phyloP scores from a whole-genome alignment of 2,797 vertebrate species.

The Cossypha caffra region DNA sequence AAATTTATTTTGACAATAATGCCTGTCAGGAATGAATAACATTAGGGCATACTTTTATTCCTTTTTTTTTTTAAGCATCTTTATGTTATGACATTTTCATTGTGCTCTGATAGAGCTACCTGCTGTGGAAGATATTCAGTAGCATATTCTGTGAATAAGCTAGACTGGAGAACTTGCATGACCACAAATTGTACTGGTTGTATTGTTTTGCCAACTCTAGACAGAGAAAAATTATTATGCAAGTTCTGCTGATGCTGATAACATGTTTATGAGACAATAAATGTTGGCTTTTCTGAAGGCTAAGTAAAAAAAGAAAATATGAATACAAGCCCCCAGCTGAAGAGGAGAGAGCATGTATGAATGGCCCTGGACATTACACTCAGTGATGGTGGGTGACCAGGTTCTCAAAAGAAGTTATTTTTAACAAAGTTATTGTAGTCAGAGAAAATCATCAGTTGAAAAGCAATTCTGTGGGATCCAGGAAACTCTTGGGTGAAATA shows the following conservation, averaged over 20 bases:
- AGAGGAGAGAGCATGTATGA: not conserved
- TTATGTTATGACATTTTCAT: not conserved
- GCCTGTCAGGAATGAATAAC: not conserved
- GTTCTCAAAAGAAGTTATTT: not conserved
- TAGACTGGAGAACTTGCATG: not conserved
- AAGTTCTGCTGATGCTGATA: not conserved
- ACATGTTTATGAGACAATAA: not conserved
- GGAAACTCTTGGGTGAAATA: not conserved
- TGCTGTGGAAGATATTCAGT: not conserved
- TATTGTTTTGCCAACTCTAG: not conserved
- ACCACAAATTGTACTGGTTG: not conserved
- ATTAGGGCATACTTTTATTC: not conserved
- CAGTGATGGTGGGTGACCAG: not conserved
- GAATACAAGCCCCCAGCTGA: not conserved
- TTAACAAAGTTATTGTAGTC: not conserved
- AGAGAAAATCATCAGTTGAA: not conserved
- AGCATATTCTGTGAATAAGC: not conserved
- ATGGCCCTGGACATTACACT: not conserved
- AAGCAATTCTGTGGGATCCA: not conserved
- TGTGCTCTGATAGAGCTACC: not conserved
- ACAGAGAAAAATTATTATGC: not conserved
- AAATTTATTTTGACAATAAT: slow-evolving; percentile 20
- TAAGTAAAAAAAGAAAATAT: not conserved
- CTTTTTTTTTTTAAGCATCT: not conserved
- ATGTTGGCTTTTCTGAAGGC: not conserved